Evolutionary conservation across 2,113 vertebrate genomes (phyloP), one percentile per base, ranked within the genome.

Genomic region (Neogobius melanostomus): DNA sequence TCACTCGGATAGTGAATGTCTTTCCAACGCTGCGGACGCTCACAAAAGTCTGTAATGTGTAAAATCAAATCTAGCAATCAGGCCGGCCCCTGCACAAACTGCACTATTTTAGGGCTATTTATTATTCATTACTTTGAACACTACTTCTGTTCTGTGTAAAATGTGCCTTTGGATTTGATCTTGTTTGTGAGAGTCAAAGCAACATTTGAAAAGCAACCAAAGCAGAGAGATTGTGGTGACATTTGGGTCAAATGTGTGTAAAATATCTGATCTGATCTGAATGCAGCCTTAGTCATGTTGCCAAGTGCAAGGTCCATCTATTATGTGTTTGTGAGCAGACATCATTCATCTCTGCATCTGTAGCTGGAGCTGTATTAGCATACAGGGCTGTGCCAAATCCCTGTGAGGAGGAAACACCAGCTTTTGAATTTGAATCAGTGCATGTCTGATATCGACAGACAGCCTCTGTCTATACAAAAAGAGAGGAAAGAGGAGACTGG

Each of bases 341-440:
- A 77, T 69, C 64, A 63, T 67, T 85, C 68, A 81, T 79, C 60
- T 66, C 72, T 77, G 74, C 79, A 69, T 52, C 66, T 75, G 15
- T 69, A 52, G 82, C 70, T 74, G 74, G 72, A 74, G 74, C 67
- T 65, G 66, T 53, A 86, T 87, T 88, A 84, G 77, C 84, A 87
- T 84, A 69, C 71, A 2, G 60, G 51, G 46, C 62, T 52, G 8
- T 60, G 85, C 82, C 84, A 84, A 79, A 79, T 64, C 46, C 79
- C 79, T 87, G n/a, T 57, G 63, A 75, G 70, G 71, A 82, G 68
- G 81, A 77, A 79, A 82, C 71, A 64, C 68, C 9, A 36, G 86
- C 76, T 69, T 76, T 76, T 85, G 81, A 83, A 88, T 85, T 78
- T 78, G 67, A 87, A 87, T 83, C 75, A 68, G 78, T 43, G 62